These are phyloP conservation scores for Dermochelys coriacea DNA, from an alignment of 2,797 vertebrate genomes.

Conservation along the genomic window DNA sequence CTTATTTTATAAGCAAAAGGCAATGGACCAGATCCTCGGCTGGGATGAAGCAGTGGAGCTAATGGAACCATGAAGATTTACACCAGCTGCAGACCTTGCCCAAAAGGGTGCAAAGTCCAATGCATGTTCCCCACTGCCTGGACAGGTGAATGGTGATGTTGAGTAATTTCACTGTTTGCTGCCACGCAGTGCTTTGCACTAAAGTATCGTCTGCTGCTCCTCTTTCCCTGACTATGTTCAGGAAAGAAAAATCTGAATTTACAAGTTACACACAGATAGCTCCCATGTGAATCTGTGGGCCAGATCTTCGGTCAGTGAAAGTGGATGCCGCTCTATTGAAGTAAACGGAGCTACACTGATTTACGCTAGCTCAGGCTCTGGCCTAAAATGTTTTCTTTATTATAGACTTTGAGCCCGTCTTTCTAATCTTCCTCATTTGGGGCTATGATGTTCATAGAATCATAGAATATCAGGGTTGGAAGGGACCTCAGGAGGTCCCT, in stretches of 20 bases:
- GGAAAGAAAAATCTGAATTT: background rate
- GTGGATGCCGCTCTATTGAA: background rate
- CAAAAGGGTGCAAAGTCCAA: background rate
- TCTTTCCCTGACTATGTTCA: background rate
- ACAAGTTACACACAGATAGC: background rate
- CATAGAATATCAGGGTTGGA: too few species aligned
- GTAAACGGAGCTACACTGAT: background rate
- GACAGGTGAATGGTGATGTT: slow-evolving; percentile 28
- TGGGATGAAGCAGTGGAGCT: background rate
- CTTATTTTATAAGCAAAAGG: background rate
- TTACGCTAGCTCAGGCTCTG: background rate
- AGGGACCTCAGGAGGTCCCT: too few species aligned
- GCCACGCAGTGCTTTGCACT: background rate
- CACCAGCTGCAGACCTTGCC: background rate
- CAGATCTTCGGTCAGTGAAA: background rate
- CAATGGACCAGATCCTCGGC: background rate
- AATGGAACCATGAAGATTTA: slow-evolving; percentile 41
- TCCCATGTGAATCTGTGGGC: background rate
- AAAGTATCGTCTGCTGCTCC: background rate
- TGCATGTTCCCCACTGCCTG: background rate
- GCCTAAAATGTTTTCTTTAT: background rate
- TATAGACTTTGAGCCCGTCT: background rate
- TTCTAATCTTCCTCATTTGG: background rate
- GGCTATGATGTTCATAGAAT: background rate
- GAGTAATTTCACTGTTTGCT: slow-evolving; percentile 14